Percentiles rank a stretch among this genome's conserved stretches.
Conservation (phyloP, 2,888 invertebrate species). For the Drosophila nigritarsus region DNA sequence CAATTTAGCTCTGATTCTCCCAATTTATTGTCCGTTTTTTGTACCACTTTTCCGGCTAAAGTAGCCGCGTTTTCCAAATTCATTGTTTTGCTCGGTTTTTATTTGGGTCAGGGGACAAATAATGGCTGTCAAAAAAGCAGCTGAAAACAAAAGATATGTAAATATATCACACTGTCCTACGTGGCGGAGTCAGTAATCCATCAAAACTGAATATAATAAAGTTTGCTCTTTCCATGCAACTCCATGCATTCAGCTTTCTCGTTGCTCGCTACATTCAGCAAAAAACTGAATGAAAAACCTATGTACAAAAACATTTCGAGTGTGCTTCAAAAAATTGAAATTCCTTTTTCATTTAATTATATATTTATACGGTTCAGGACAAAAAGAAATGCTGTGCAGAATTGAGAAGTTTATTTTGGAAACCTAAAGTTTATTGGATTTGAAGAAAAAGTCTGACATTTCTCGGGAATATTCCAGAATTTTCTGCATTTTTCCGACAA, state of each 20-base stretch:
- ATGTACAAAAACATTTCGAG: not conserved
- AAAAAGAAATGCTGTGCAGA: not conserved
- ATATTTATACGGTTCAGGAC: not conserved
- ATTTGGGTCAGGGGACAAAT: conserved; percentile 38
- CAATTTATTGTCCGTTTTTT: conserved; percentile 17
- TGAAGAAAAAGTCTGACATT: not conserved
- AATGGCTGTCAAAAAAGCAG: conserved; percentile 42
- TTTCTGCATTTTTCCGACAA: not conserved
- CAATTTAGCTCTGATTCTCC: not conserved
- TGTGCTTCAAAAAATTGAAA: not conserved
- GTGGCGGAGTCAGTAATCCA: conserved; percentile 13
- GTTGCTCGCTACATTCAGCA: not conserved
- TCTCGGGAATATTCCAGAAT: not conserved
- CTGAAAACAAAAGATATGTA: conserved; percentile 25
- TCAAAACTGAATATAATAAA: conserved; percentile 41
- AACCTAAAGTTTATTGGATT: not conserved
- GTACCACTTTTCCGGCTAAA: conserved; percentile 12
- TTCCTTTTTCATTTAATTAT: not conserved
- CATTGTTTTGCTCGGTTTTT: conserved; percentile 25
- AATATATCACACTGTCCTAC: conserved; percentile 13
- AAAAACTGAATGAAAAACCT: not conserved
- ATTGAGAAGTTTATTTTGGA: not conserved
- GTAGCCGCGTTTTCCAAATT: conserved; percentile 1
- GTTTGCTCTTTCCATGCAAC: conserved; percentile 22
- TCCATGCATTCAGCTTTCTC: not conserved